Evolutionary conservation across 2,888 invertebrate genomes (phyloP).

Genomic region (Drosophila nigricruria): DNA sequence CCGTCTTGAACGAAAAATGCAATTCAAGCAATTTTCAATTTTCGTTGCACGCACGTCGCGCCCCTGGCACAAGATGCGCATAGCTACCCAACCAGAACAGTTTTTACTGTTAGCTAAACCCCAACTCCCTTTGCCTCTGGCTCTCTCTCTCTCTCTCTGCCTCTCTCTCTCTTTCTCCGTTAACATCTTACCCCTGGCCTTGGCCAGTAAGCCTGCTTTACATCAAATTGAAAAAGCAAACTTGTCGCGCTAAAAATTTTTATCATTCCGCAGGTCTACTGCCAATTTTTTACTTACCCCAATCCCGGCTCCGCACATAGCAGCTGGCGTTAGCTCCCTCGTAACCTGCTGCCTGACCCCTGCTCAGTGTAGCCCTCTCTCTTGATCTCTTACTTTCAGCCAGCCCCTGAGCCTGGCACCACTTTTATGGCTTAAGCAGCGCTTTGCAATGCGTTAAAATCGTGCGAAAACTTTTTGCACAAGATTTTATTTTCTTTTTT

Average conservation of each 20-base stretch:
- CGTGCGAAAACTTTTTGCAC: constrained; percentile 63
- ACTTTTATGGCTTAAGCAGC: constrained; percentile 64
- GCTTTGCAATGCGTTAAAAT: constrained; percentile 70
- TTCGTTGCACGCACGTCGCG: constrained; percentile 44
- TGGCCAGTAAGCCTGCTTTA: constrained; percentile 39
- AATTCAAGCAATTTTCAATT: constrained; percentile 80
- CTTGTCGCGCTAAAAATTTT: constrained; percentile 71
- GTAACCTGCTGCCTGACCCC: constrained; percentile 19
- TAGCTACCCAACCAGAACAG: constrained; percentile 6
- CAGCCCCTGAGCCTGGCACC: constrained; percentile 12
- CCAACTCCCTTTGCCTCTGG: neutral
- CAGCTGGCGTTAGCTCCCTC: constrained; percentile 51
- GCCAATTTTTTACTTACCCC: constrained; percentile 63
- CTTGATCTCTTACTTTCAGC: neutral
- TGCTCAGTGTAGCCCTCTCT: neutral
- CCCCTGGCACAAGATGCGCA: constrained; percentile 26
- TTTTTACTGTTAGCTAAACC: neutral
- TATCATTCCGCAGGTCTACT: constrained; percentile 71
- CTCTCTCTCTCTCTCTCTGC: neutral
- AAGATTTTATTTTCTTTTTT: constrained; percentile 49
- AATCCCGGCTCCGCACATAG: constrained; percentile 39
- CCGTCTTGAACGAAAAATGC: constrained; percentile 57
- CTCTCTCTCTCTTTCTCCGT: neutral
- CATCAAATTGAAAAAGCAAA: constrained; percentile 73
- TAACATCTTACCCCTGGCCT: neutral